Conservation (phyloP, 2,113 vertebrate genomes). For the Indicator indicator region DNA sequence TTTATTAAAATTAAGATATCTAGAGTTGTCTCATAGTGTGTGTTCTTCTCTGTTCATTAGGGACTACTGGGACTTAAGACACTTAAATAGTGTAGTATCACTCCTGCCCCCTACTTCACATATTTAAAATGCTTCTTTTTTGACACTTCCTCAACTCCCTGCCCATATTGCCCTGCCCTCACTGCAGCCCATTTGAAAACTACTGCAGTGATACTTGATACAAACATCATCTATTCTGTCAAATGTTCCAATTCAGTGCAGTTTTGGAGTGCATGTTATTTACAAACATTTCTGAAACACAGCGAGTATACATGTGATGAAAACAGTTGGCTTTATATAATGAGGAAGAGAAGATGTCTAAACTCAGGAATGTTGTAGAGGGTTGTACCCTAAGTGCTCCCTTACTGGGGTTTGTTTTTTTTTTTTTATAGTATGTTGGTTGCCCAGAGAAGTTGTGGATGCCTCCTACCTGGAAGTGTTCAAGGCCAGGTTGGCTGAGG, state of each 20-base stretch:
- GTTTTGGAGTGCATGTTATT: neutral
- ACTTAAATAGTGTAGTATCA: fast-evolving
- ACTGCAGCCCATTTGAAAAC: neutral
- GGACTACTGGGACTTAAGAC: neutral
- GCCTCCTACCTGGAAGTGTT: neutral
- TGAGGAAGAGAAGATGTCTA: neutral
- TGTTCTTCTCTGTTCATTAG: neutral
- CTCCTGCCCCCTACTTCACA: neutral
- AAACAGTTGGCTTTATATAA: neutral
- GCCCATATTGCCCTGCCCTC: neutral
- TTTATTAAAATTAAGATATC: neutral
- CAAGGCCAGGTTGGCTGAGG: neutral
- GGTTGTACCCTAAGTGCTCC: neutral
- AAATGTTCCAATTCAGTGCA: neutral
- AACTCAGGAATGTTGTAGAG: neutral
- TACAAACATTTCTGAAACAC: neutral
- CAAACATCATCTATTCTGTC: neutral
- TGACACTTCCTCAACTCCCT: neutral
- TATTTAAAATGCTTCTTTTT: neutral
- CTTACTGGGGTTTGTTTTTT: neutral
- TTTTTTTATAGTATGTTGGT: neutral
- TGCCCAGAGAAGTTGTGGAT: neutral
- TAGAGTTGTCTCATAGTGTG: neutral
- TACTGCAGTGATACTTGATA: neutral
- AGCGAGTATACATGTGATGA: neutral